Conservation (phyloP, 2,113 vertebrate species). For the Tringa solitaria region DNA sequence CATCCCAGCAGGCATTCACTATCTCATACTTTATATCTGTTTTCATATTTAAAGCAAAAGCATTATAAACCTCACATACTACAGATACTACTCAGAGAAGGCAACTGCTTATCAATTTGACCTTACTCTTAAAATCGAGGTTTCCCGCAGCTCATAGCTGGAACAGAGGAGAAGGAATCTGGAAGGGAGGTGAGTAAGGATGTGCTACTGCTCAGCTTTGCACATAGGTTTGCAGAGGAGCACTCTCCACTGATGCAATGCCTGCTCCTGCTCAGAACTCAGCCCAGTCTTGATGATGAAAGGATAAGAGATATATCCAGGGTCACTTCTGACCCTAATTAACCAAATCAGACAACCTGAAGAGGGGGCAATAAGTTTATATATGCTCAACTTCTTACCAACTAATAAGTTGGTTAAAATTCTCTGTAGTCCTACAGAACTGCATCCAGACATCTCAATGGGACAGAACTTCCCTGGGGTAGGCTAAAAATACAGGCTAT, state of each 20-base stretch:
- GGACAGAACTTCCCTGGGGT: background rate
- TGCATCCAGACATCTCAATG: background rate
- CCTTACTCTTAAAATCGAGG: background rate
- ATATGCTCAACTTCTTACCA: background rate
- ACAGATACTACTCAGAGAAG: background rate
- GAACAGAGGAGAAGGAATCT: background rate
- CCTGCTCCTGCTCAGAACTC: background rate
- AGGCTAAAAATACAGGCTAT: background rate
- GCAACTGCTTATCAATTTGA: background rate
- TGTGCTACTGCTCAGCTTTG: background rate
- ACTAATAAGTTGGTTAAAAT: fast-evolving
- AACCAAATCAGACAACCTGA: background rate
- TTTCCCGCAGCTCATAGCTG: background rate
- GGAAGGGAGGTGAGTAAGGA: background rate
- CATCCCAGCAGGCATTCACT: background rate
- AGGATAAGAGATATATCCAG: background rate
- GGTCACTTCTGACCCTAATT: background rate
- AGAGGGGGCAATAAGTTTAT: background rate
- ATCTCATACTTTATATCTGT: background rate
- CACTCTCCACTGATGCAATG: background rate
- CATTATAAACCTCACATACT: background rate
- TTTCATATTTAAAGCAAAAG: background rate
- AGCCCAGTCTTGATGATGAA: background rate
- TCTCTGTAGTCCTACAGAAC: background rate
- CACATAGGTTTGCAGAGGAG: background rate